Conservation (phyloP, 2,113 vertebrate genomes). For the Eclectus roratus region DNA sequence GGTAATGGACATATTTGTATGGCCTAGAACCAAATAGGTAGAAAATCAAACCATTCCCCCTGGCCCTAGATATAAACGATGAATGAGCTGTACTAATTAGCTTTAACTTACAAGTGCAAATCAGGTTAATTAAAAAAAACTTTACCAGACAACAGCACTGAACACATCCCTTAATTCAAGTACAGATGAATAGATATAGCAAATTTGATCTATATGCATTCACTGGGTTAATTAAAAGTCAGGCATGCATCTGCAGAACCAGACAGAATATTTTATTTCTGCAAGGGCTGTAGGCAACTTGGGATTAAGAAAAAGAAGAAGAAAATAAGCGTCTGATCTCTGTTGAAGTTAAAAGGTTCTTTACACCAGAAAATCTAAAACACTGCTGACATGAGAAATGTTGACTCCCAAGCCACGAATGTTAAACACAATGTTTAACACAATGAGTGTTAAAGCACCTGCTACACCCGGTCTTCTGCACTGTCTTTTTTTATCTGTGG, state of each 20-base stretch:
- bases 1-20: not conserved
- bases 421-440: no score
- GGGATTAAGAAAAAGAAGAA: not conserved
- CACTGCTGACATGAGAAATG: not conserved
- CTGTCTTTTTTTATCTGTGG: not conserved
- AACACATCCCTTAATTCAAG: conserved; percentile 26
- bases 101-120: conserved; percentile 37
- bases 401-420: not conserved
- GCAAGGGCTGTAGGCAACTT: not conserved
- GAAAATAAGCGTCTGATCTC: not conserved
- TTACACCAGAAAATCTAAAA: not conserved
- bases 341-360: not conserved
- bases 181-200: conserved; percentile 37
- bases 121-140: conserved; percentile 66
- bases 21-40: not conserved
- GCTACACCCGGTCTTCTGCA: not conserved
- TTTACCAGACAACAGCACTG: not conserved
- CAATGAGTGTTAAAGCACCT: not conserved
- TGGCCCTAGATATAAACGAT: not conserved
- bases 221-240: conserved; percentile 47
- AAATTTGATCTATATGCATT: conserved; percentile 30
- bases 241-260: conserved; percentile 2
- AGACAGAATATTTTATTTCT: conserved; percentile 42
- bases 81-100: conserved; percentile 10
- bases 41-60: not conserved